Evolutionary conservation across 1,140 invertebrate species (phyloP).

Genomic region (Caenorhabditis remanei): DNA sequence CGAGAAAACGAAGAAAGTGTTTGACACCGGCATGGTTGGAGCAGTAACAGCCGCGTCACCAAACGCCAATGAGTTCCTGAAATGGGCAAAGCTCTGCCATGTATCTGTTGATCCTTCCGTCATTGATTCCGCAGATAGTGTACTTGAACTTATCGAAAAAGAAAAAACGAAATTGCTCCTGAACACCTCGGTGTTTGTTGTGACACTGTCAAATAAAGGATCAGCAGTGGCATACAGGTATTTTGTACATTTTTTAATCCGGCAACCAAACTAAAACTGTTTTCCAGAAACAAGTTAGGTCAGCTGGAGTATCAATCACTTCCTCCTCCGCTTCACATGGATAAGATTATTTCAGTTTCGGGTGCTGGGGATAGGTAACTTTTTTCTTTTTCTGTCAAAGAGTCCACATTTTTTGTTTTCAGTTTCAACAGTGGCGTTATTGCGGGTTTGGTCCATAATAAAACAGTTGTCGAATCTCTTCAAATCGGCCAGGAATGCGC

Average conservation of each 20-base stretch:
- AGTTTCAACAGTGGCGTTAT: slow-evolving; percentile 44
- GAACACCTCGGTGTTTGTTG: slow-evolving; percentile 16
- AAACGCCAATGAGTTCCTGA: slow-evolving; percentile 74
- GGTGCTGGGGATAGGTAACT: slow-evolving; percentile 29
- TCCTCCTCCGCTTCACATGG: slow-evolving; percentile 25
- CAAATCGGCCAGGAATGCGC: slow-evolving; percentile 36
- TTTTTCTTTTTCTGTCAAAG: not conserved
- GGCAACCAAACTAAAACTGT: not conserved
- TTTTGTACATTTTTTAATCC: not conserved
- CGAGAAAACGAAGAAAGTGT: slow-evolving; percentile 70
- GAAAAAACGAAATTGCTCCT: slow-evolving; percentile 38
- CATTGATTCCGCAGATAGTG: slow-evolving; percentile 4
- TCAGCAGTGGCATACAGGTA: slow-evolving; percentile 31
- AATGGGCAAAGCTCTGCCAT: slow-evolving; percentile 54
- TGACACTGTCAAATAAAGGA: slow-evolving; percentile 19
- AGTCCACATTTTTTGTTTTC: not conserved
- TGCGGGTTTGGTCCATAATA: slow-evolving; percentile 32
- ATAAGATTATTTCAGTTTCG: slow-evolving; percentile 24
- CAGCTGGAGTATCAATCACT: slow-evolving; percentile 15
- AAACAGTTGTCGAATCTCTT: slow-evolving; percentile 4
- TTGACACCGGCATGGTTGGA: slow-evolving; percentile 64
- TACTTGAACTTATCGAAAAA: slow-evolving; percentile 62
- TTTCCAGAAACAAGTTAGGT: slow-evolving; percentile 15
- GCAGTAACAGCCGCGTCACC: slow-evolving; percentile 66
- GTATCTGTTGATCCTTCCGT: not conserved